phyloP scores from a whole-genome alignment of 1,140 invertebrate species.

The Tetramorium alpestre region DNA sequence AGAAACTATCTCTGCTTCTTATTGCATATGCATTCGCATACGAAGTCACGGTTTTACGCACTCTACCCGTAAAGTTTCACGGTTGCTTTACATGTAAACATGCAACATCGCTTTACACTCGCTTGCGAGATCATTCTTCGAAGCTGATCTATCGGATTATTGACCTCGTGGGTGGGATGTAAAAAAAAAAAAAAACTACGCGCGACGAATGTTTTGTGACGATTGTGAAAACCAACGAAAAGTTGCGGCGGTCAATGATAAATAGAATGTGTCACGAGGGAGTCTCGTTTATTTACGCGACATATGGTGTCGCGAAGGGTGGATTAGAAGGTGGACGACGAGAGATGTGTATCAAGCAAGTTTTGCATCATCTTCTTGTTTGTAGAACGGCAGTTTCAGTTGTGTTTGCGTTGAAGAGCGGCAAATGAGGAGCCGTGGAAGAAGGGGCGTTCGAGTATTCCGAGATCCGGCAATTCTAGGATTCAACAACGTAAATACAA shows the following conservation, averaged over 20 bases:
- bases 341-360: slow-evolving; percentile 37
- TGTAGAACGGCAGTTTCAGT: slow-evolving; percentile 41
- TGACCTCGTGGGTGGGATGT: background rate
- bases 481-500: background rate
- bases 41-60: background rate
- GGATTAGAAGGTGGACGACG: slow-evolving; percentile 23
- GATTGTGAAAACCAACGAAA: background rate
- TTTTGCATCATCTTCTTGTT: slow-evolving; percentile 57
- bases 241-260: background rate
- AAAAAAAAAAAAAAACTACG: background rate
- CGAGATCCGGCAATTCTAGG: background rate
- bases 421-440: slow-evolving; percentile 40
- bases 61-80: background rate
- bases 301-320: background rate
- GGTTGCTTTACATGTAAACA: background rate
- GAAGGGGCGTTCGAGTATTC: slow-evolving; percentile 22
- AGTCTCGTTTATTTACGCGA: slow-evolving; percentile 19
- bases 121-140: background rate
- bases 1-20: background rate
- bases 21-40: slow-evolving; percentile 6
- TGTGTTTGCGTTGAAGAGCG: slow-evolving; percentile 47
- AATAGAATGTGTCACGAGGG: slow-evolving; percentile 14
- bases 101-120: background rate
- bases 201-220: background rate
- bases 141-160: background rate